Evolutionary conservation across 1,140 invertebrate species (phyloP).

Genomic region (Schlechtendalia chinensis): DNA sequence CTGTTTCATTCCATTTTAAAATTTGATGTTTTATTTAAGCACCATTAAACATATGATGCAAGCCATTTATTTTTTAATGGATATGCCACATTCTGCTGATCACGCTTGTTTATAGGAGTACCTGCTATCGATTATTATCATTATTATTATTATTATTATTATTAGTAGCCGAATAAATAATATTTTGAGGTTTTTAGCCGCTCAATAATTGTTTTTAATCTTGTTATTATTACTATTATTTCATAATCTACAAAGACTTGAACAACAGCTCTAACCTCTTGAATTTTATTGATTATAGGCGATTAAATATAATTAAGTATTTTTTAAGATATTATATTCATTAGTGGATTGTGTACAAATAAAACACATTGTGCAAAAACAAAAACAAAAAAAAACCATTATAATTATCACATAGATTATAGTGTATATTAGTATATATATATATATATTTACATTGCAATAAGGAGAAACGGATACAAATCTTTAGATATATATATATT

Average conservation of each 20-base stretch:
- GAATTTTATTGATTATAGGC: not conserved
- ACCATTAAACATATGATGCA: no score
- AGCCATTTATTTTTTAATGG: not conserved
- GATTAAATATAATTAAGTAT: slow-evolving; percentile 1
- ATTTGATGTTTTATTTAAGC: not conserved
- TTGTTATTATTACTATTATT: slow-evolving; percentile 9
- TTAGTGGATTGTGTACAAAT: not conserved
- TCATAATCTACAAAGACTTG: not conserved
- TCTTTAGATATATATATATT: not conserved
- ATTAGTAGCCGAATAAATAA: not conserved
- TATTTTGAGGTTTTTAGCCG: not conserved
- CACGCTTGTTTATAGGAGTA: no score
- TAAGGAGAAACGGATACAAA: not conserved
- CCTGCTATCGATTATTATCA: no score
- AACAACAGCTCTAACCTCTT: not conserved
- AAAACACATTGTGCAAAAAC: no score
- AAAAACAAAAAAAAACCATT: no score
- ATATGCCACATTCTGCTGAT: not conserved
- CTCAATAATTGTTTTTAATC: not conserved
- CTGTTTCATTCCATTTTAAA: not conserved
- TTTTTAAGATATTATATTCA: not conserved
- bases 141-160: not conserved
- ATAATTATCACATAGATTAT: not conserved
- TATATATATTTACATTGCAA: not conserved
- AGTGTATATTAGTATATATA: not conserved